These are phyloP conservation scores for Dynastes tityus DNA, from an alignment of 2,888 invertebrate species.

Conservation along the genomic window DNA sequence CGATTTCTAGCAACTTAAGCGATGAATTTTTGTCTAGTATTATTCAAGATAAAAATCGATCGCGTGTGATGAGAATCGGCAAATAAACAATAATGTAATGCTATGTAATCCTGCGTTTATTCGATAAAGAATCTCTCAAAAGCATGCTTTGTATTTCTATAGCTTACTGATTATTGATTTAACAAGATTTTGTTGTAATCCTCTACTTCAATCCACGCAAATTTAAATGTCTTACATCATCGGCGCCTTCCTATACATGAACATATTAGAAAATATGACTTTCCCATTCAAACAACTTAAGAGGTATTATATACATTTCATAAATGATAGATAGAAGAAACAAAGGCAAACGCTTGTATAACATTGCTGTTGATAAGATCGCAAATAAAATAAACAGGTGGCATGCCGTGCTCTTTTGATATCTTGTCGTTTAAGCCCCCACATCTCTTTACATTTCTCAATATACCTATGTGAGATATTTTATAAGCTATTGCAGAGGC, in stretches of 20 bases:
- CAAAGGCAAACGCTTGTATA: not conserved
- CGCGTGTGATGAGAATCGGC: not conserved
- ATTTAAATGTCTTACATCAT: constrained; percentile 17
- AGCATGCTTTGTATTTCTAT: constrained; percentile 12
- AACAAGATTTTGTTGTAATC: constrained; percentile 41
- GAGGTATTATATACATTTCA: no score
- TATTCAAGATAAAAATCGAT: constrained; percentile 18
- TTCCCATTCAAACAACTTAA: no score
- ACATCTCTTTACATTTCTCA: constrained; percentile 20
- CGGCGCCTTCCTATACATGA: not conserved
- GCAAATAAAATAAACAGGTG: constrained; percentile 37
- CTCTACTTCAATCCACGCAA: not conserved
- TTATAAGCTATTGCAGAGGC: constrained; percentile 34
- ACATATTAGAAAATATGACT: not conserved
- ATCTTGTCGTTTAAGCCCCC: constrained; percentile 16
- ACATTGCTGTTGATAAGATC: constrained; percentile 23
- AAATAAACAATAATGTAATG: not conserved
- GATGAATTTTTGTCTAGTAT: constrained; percentile 10
- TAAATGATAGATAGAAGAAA: not conserved
- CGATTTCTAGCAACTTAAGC: constrained; percentile 13
- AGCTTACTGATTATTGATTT: constrained; percentile 36
- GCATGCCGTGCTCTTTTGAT: constrained; percentile 10
- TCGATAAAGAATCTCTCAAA: not conserved
- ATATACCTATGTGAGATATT: constrained; percentile 9
- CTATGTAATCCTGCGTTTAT: not conserved